Conservation (phyloP, 2,113 vertebrate genomes). For the Grus americana region DNA sequence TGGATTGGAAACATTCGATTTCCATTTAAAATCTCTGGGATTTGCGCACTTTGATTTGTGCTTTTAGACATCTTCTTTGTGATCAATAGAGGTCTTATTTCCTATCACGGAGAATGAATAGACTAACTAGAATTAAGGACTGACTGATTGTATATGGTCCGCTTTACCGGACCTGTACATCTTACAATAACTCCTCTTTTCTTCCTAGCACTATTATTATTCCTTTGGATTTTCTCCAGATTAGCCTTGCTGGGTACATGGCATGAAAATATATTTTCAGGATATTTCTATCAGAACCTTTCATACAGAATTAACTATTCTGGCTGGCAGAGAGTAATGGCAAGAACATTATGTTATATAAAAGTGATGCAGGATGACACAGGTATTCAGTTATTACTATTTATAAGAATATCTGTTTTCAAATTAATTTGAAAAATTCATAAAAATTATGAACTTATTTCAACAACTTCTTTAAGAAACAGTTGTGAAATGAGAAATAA, state of each 20-base stretch:
- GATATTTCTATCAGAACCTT: background rate
- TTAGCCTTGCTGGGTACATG: background rate
- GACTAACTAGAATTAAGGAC: background rate
- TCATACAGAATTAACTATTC: background rate
- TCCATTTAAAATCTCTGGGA: background rate
- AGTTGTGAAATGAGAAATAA: background rate
- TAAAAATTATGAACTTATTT: background rate
- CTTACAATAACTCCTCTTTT: background rate
- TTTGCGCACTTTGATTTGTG: background rate
- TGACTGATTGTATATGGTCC: background rate
- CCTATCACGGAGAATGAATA: background rate
- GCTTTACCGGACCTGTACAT: background rate
- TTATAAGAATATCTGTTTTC: background rate
- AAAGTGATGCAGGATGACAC: background rate
- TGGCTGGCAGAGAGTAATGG: background rate
- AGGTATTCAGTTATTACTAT: background rate
- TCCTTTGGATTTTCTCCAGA: background rate
- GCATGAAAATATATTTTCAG: background rate
- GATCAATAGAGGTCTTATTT: background rate
- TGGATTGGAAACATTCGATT: background rate
- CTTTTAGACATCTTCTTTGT: background rate
- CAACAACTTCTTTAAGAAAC: background rate
- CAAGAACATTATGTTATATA: background rate
- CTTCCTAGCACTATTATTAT: background rate
- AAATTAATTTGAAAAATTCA: background rate